Base-by-base conservation (phyloP, 2,797 vertebrate genomes). In the Carcharodon carcharias region DNA sequence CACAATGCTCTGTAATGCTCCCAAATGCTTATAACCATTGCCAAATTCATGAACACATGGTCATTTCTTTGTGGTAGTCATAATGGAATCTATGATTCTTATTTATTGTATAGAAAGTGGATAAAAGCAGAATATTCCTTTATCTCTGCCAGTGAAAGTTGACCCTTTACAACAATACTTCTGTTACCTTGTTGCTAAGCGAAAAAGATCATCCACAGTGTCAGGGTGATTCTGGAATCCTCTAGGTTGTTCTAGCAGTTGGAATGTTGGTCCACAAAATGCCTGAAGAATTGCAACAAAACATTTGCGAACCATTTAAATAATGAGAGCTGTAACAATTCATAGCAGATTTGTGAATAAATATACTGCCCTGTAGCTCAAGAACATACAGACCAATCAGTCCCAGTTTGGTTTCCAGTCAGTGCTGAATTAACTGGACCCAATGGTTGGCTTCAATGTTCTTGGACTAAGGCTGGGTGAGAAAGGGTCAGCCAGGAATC, bases 151-250 rank as follows among this genome's bases (percentile, higher is more conserved):
- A 40, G n/a, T 82, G 77, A 82, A 80, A 82, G 77, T 5, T 40
- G n/a, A 4, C 77, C 26, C 69, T 35, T n/a, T 31, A 14, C 31
- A 58, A 54, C 7, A 35, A 89, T 31, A 11, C 56, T 61, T 35
- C 58, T 1, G 2, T 54, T 95, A 95, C 94, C 94, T 95, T 54
- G 94, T 95, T 16, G 94, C 94, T 50, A 95, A 73, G 26, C 94
- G 94, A n/a, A 95, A 95, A 54, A 95, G 94, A 54, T 95, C 94
- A 5, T 95, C 94, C 58, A 95, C 94, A 6, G 94, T 95, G 28
- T 95, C 94, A 3, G 94, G 94, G 35, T 95, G 94, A 12, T 95
- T 95, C 94, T 95, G 94, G 67, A 95, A 95, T 31, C 94, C 94
- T 56, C 69, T 73, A 35, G 94, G 94, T 73, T 95, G 69, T 35